Evolutionary conservation across 92 coral and sea anemone species (phyloP).

Genomic region (Virgularia gustaviana): DNA sequence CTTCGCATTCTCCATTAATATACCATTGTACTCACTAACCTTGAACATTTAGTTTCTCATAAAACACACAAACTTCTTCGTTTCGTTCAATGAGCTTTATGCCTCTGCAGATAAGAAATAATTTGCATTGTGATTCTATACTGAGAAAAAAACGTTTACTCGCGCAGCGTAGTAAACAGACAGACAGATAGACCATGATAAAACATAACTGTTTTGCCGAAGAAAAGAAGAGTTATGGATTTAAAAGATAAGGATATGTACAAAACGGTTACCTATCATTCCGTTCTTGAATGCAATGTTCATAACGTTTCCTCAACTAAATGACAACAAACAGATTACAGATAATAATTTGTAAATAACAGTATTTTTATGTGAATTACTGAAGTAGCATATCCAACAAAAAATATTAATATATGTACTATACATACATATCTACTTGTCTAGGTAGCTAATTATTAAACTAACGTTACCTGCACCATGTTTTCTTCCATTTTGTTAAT

Average conservation of each 20-base stretch:
- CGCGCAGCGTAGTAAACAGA: not conserved
- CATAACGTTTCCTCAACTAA: slow-evolving; percentile 90
- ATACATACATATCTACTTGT: not conserved
- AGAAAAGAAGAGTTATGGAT: not conserved
- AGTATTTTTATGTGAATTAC: not conserved
- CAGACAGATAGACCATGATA: not conserved
- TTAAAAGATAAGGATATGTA: too few relatives aligned
- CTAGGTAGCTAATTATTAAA: too few relatives aligned
- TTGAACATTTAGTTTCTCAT: slow-evolving; percentile 94
- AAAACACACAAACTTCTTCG: slow-evolving; percentile 98
- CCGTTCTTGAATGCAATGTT: slow-evolving; percentile 87
- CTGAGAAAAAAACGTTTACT: not conserved
- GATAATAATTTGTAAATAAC: not conserved
- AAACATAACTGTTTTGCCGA: not conserved
- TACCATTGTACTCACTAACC: too few relatives aligned
- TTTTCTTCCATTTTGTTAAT: slow-evolving; percentile 94
- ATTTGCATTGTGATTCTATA: not conserved
- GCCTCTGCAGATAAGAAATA: slow-evolving; percentile 59
- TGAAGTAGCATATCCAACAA: not conserved
- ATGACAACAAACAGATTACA: not conserved
- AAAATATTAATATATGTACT: not conserved
- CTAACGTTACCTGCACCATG: slow-evolving; percentile 78
- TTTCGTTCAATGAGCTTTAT: slow-evolving; percentile 90
- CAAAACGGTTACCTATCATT: slow-evolving; percentile 70
- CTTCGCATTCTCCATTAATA: not conserved